Conservation (phyloP, 2,888 invertebrate species). For the Euplagia quadripunctaria region DNA sequence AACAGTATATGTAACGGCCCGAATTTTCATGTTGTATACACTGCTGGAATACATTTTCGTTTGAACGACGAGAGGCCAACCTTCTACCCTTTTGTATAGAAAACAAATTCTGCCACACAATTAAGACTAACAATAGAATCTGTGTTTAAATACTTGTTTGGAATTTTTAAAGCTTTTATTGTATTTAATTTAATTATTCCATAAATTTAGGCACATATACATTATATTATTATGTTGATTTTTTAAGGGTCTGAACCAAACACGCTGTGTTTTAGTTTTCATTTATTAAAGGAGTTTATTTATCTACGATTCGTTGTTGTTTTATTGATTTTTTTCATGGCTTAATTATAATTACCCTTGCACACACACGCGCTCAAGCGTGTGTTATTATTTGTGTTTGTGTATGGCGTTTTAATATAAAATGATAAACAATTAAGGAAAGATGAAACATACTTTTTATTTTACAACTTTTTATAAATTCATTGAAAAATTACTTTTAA, state of each 20-base stretch:
- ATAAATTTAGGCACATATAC: background rate
- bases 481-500: background rate
- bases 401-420: background rate
- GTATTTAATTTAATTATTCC: background rate
- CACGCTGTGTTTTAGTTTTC: background rate
- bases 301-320: too few species aligned
- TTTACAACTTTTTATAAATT: background rate
- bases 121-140: background rate
- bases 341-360: too few species aligned
- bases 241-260: too few species aligned
- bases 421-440: background rate
- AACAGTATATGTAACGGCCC: background rate
- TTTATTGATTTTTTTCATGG: too few species aligned
- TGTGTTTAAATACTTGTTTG: background rate
- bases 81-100: background rate
- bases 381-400: background rate
- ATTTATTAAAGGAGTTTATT: too few species aligned
- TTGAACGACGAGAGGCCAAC: background rate
- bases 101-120: background rate
- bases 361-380: too few species aligned
- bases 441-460: background rate
- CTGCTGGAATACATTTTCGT: background rate
- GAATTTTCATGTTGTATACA: slow-evolving; percentile 1
- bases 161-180: background rate
- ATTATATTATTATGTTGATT: too few species aligned